phyloP scores from a whole-genome alignment of 2,888 invertebrate genomes.

The Anorthoa munda region DNA sequence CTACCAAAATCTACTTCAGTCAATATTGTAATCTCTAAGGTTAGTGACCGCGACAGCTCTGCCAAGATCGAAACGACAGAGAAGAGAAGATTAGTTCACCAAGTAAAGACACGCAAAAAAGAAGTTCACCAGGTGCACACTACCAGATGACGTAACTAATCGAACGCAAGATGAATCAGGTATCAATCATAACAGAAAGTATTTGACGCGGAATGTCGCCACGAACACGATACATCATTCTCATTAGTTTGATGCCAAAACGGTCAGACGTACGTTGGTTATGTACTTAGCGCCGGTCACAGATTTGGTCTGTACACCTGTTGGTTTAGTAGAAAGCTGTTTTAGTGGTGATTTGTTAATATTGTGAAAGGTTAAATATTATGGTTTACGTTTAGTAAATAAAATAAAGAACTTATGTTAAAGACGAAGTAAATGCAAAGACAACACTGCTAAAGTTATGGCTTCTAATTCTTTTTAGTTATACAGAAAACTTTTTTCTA shows the following conservation, averaged over 20 bases:
- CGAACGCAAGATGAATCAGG: slow-evolving; percentile 13
- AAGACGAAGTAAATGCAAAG: background rate
- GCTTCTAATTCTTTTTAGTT: background rate
- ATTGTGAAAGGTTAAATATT: slow-evolving; percentile 11
- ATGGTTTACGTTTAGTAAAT: background rate
- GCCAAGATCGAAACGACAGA: too few relatives aligned
- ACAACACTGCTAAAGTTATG: background rate
- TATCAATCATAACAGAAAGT: slow-evolving; percentile 29
- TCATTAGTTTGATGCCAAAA: slow-evolving; percentile 43
- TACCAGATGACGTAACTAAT: background rate
- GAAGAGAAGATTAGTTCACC: too few relatives aligned
- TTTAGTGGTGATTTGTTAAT: slow-evolving; percentile 1
- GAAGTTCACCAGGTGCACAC: background rate
- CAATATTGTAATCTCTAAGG: too few relatives aligned
- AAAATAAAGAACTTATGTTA: background rate
- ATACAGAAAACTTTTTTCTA: too few relatives aligned
- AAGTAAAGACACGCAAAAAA: too few relatives aligned
- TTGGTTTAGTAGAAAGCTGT: background rate
- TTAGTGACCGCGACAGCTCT: too few relatives aligned
- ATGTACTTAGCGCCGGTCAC: slow-evolving; percentile 11
- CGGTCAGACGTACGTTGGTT: background rate
- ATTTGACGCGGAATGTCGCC: slow-evolving; percentile 23
- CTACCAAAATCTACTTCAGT: too few relatives aligned
- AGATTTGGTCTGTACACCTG: background rate
- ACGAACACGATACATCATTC: slow-evolving; percentile 11